A percentile compares a stretch with the other conserved stretches of the same genome.
phyloP scores from a whole-genome alignment of 2,797 vertebrate species.

The Leucoraja ocellata region DNA sequence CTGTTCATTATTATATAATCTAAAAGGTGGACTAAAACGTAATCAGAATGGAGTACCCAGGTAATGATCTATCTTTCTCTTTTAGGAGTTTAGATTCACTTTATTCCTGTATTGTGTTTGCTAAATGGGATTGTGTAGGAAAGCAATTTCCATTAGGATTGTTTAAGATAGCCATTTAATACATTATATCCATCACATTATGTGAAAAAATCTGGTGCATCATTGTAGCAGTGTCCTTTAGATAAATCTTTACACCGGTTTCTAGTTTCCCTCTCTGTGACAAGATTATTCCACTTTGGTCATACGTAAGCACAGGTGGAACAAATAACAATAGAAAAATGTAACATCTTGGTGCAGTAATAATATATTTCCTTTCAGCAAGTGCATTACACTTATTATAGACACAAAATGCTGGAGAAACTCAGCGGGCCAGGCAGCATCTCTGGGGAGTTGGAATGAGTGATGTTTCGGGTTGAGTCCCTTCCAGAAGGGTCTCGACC shows the following conservation, averaged over 20 bases:
- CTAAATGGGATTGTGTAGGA: not conserved
- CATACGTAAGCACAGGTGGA: not conserved
- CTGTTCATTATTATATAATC: no score
- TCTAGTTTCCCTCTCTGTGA: not conserved
- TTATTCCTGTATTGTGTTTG: not conserved
- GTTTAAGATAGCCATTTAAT: not conserved
- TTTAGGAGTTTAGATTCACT: not conserved
- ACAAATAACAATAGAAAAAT: not conserved
- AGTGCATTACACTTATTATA: not conserved
- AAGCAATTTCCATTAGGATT: not conserved
- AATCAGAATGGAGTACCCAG: not conserved
- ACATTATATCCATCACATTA: not conserved
- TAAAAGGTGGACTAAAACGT: not conserved
- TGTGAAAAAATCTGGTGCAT: not conserved
- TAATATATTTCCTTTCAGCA: not conserved
- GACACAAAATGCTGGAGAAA: no score
- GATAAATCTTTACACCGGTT: not conserved
- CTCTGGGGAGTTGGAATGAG: no score
- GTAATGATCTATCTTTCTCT: not conserved
- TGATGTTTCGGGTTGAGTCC: no score
- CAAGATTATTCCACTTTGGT: not conserved
- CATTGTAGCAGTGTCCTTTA: not conserved
- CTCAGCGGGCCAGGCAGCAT: no score
- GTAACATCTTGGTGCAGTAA: constrained; percentile 6
- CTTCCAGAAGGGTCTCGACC: no score